Percentiles rank a stretch among this genome's conserved stretches.
Evolutionary conservation across 2,888 invertebrate genomes (phyloP).

Genomic region (Pseudoips prasinana): DNA sequence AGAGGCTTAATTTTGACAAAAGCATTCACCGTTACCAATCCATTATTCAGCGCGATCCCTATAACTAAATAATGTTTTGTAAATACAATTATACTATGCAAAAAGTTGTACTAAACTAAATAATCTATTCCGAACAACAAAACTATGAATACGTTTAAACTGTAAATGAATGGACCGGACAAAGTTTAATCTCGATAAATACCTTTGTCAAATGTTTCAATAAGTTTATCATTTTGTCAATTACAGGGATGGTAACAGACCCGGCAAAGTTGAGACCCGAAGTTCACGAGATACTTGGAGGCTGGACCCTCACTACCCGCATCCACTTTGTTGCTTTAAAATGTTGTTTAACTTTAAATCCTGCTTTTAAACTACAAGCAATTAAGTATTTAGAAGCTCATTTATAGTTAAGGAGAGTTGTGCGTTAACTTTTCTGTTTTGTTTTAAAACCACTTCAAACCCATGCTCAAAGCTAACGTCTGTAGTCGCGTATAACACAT

Average conservation of each 20-base stretch:
- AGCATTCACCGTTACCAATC: slow-evolving; percentile 20
- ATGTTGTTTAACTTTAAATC: slow-evolving; percentile 58
- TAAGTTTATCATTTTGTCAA: slow-evolving; percentile 45
- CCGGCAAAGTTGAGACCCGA: slow-evolving; percentile 58
- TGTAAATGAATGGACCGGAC: slow-evolving; percentile 1
- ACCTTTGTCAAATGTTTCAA: slow-evolving; percentile 53
- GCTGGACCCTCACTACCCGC: slow-evolving; percentile 70
- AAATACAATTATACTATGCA: neutral
- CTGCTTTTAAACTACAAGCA: slow-evolving; percentile 67
- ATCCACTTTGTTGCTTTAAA: slow-evolving; percentile 64
- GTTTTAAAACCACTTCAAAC: slow-evolving; percentile 28
- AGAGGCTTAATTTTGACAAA: slow-evolving; percentile 25
- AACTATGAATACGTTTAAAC: slow-evolving; percentile 1
- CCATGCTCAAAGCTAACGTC: slow-evolving; percentile 55
- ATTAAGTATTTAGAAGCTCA: slow-evolving; percentile 53
- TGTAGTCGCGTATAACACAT: slow-evolving; percentile 34
- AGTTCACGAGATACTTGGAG: slow-evolving; percentile 75
- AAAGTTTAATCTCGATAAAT: slow-evolving; percentile 25
- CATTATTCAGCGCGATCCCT: neutral
- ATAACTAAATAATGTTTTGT: too few relatives aligned
- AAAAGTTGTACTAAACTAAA: slow-evolving; percentile 1
- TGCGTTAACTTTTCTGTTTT: slow-evolving; percentile 42
- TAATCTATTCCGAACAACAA: neutral
- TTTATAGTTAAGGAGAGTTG: slow-evolving; percentile 59
- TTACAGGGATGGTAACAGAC: slow-evolving; percentile 56